A percentile compares a stretch with the other conserved stretches of the same genome.
Evolutionary conservation across 2,113 vertebrate genomes (phyloP).

Genomic region (Carassius auratus): DNA sequence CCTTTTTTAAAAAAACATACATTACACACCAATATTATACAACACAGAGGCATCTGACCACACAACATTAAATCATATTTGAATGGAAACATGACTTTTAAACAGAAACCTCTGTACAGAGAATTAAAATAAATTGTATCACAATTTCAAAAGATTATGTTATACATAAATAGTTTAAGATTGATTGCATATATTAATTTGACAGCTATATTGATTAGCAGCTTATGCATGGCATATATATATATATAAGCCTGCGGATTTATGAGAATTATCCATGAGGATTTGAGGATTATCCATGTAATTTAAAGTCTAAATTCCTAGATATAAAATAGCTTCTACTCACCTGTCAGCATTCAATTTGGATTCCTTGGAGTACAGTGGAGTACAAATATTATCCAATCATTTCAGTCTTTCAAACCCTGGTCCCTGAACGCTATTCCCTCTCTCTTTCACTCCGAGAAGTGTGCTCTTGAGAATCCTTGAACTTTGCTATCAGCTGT

Average conservation of each 20-base stretch:
- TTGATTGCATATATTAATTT: not conserved
- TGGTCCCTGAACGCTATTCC: constrained; percentile 45
- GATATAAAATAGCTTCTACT: constrained; percentile 22
- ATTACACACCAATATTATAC: too few relatives aligned
- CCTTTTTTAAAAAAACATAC: too few relatives aligned
- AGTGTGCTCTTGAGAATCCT: constrained; percentile 64
- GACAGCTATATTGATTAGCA: not conserved
- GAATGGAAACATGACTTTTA: not conserved
- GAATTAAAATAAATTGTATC: not conserved
- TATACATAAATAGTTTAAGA: not conserved
- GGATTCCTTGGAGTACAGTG: constrained; percentile 28
- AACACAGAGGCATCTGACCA: too few relatives aligned
- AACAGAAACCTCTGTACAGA: not conserved
- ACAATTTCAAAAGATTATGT: not conserved
- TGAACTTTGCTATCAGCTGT: constrained; percentile 79
- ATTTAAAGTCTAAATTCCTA: constrained; percentile 7
- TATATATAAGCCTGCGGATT: not conserved
- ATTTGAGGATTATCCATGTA: constrained; percentile 9
- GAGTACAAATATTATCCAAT: constrained; percentile 49
- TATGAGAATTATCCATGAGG: not conserved
- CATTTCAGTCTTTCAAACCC: constrained; percentile 37
- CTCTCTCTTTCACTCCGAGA: constrained; percentile 31
- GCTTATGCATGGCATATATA: not conserved
- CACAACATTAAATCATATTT: not conserved
- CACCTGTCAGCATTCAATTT: constrained; percentile 45